Evolutionary conservation across 2,797 vertebrate species (phyloP).

Genomic region (Rhincodon typus): DNA sequence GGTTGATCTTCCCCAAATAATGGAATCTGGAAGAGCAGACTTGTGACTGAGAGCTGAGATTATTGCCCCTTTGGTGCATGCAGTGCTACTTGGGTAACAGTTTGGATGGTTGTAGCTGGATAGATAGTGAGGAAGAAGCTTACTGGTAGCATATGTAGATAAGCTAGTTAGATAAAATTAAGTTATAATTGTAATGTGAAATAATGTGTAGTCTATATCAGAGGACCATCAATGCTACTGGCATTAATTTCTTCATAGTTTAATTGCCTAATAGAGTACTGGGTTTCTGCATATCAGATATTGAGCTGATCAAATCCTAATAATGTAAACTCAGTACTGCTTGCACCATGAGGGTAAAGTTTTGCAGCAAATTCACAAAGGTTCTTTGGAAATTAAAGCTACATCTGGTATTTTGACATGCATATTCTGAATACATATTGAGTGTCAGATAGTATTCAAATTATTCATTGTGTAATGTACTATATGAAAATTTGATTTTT

Average conservation of each 20-base stretch:
- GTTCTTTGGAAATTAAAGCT: neutral
- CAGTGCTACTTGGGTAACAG: neutral
- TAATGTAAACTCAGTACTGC: neutral
- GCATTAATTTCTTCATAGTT: neutral
- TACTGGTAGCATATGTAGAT: neutral
- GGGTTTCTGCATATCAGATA: neutral
- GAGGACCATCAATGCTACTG: neutral
- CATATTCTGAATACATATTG: neutral
- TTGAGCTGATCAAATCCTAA: neutral
- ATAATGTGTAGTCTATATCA: neutral
- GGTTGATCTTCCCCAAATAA: neutral
- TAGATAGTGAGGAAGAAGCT: neutral
- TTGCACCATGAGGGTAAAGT: neutral
- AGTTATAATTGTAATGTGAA: neutral
- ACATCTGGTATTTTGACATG: neutral
- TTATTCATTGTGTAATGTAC: neutral
- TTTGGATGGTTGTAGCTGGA: neutral
- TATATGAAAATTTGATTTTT: neutral
- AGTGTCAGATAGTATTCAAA: neutral
- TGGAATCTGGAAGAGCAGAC: neutral
- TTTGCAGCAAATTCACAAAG: neutral
- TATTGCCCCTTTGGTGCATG: neutral
- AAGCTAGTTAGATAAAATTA: neutral
- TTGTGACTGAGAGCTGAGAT: neutral
- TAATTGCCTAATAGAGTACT: neutral